Base-by-base conservation (phyloP, 1,140 invertebrate species). In the Aricia agestis region DNA sequence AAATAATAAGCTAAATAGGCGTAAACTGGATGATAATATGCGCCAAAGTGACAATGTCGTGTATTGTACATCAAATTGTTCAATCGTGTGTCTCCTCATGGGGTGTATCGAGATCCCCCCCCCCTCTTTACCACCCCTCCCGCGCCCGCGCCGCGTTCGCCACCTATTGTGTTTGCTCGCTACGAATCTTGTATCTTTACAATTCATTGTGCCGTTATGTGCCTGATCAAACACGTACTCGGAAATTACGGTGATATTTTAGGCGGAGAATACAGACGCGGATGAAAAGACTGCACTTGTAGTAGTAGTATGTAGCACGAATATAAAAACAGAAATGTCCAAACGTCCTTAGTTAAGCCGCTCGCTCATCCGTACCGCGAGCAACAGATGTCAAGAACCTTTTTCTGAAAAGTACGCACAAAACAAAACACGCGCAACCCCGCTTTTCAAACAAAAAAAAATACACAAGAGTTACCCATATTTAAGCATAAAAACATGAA, bases 131-230 rank as follows among this genome's bases (percentile, higher is more conserved):
- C 25, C 45, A 15, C 45, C 45, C 18, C 18, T 25, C 66, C 65
- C 68, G 15, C 72, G 61, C 69, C 59, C 69, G 57, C 68, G 45
- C 45, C 15, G 32, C 68, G 36, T 58, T 58, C 69, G 65, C 25
- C 63, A 65, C 58, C 72, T 58, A 77, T 77, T 76, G 74, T 76
- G 70, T 63, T 72, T 76, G 68, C 75, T 76, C 70, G 63, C 61
- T 76, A 76, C 70, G 73, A 73, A 77, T 79, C 69, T 74, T 70
- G 70, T 78, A 78, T 78, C 78, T 77, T 77, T 73, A 69, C 74
- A 71, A 72, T 71, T 73, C 74, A 77, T 81, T 77, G 75, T 73
- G 57, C 69, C 71, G 68, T 73, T 72, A 67, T 63, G 67, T 71
- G 74, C 36, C 71, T 74, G 61, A 52, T 72, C 70, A 59, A 69